Evolutionary conservation across 2,113 vertebrate species (phyloP).

Genomic region (Philantomba maxwellii): DNA sequence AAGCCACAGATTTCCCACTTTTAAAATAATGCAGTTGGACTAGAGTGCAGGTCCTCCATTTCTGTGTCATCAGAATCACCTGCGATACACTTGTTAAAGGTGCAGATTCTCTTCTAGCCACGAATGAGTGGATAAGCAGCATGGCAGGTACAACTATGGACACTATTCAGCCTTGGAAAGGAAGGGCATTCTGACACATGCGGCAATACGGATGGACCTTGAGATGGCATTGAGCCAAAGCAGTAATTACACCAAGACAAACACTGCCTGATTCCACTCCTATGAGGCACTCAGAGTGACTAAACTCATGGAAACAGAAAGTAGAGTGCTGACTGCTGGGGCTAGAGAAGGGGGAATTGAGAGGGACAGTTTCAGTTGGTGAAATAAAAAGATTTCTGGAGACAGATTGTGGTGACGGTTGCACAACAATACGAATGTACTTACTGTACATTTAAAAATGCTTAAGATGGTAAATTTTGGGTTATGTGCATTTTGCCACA

Average conservation of each 20-base stretch:
- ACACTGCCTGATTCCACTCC: not conserved
- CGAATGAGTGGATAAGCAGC: not conserved
- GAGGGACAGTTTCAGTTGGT: not conserved
- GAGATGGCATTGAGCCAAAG: not conserved
- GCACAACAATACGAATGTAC: fast-evolving
- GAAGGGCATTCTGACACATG: not conserved
- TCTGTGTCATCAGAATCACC: not conserved
- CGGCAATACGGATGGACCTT: fast-evolving
- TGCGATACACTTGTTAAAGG: not conserved
- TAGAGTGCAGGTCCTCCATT: not conserved
- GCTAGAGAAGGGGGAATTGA: not conserved
- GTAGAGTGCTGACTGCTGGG: not conserved
- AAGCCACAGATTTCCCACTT: not conserved
- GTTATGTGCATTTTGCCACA: not conserved
- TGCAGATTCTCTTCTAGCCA: not conserved
- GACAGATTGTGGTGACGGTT: not conserved
- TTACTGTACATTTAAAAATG: not conserved
- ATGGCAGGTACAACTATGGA: fast-evolving
- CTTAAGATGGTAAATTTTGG: not conserved
- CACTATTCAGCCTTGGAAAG: not conserved
- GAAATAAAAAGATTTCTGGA: not conserved
- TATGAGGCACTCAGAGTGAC: not conserved
- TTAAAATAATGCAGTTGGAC: not conserved
- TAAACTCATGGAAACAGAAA: not conserved
- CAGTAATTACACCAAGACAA: not conserved